A percentile compares a stretch with the other conserved stretches of the same genome.
These are phyloP conservation scores for Microctonus hyperodae DNA, from an alignment of 2,888 invertebrate species.

Conservation along the genomic window DNA sequence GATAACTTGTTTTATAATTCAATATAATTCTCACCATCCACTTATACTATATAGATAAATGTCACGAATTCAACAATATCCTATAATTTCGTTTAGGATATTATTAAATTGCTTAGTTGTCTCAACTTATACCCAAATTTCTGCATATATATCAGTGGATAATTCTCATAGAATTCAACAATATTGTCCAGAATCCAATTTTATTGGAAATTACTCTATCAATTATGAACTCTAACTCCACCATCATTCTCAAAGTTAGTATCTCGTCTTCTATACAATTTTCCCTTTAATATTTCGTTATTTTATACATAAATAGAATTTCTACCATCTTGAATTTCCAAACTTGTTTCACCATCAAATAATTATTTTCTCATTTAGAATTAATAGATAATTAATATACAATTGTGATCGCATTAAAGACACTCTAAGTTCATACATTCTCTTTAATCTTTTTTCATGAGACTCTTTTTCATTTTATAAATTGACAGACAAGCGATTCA, in stretches of 20 bases:
- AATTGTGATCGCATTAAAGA: background rate
- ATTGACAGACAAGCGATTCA: too few species aligned
- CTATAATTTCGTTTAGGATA: slow-evolving; percentile 42
- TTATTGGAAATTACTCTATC: background rate
- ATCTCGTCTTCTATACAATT: background rate
- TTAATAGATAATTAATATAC: background rate
- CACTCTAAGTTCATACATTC: too few species aligned
- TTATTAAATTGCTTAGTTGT: background rate
- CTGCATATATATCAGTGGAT: too few species aligned
- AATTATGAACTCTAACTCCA: background rate
- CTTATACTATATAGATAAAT: slow-evolving; percentile 4
- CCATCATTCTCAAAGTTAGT: background rate
- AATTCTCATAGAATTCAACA: too few species aligned
- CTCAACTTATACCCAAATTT: too few species aligned
- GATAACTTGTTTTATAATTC: too few species aligned
- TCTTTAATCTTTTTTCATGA: too few species aligned
- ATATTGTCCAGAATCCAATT: background rate
- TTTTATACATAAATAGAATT: background rate
- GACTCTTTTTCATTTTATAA: too few species aligned
- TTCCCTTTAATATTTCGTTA: background rate
- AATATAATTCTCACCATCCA: background rate
- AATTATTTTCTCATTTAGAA: background rate
- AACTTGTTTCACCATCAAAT: background rate
- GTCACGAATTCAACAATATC: slow-evolving; percentile 27
- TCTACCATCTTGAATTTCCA: background rate